Base-by-base conservation (phyloP, 2,888 invertebrate genomes). In the Ophion ventricosus region DNA sequence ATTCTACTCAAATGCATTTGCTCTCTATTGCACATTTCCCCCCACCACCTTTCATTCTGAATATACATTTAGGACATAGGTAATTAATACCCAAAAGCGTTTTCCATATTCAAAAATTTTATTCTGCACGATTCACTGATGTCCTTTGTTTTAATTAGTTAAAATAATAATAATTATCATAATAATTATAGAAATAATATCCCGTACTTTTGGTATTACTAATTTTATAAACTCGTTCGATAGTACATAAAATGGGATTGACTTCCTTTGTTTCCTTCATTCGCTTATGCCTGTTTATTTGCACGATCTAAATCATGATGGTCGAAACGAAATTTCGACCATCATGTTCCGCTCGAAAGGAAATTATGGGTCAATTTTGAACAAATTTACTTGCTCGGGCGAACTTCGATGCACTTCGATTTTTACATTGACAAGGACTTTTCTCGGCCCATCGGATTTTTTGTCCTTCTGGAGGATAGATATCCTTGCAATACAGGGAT, bases 1-100 rank as follows among this genome's bases (percentile, higher is more conserved):
- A 85, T 85, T 85, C 82, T 85, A 85, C 73, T 85, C 84, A 82
- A 85, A 85, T 82, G 82, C 82, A 76, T 77, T 82, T 61, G 64
- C 56, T 66, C 73, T 61, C 77, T 40, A 29, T 67, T 63, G 25
- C 59, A 40, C 59, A 54, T 84, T 67, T n/a, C 29, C 59, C 64
- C 66, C 56, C 78, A 43, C 76, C 25, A 75, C 29, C 17, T 64
- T 59, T 17, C 49, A 67, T 23, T 79, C 64, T 56, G 43, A 54
- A 66, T 82, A 73, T 26, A 72, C 25, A 40, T 59, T 43, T 49
- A 29, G 63, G 56, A 40, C 43, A 35, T 63, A 14, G 76, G 80
- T 80, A 85, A 85, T 85, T 85, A 85, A 80, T 82, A 82, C 72
- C 73, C 56, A 76, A 79, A 75, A 75, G 77, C 69, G 70, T 79